A percentile compares a stretch with the other conserved stretches of the same genome.
Conservation (phyloP, 2,888 invertebrate genomes). For the Tetheella fluctuosa region DNA sequence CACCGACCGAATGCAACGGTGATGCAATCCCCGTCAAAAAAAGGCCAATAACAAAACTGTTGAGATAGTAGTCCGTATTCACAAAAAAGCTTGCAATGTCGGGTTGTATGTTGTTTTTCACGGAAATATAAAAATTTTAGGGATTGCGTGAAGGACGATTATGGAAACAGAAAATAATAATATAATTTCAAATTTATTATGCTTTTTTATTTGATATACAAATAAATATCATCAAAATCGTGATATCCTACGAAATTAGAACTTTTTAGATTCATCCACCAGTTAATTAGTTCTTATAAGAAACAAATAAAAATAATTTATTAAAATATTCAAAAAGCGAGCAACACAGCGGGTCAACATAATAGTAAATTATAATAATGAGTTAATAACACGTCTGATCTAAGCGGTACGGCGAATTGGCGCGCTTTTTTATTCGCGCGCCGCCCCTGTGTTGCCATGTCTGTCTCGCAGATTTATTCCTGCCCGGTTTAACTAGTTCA, state of each 20-base stretch:
- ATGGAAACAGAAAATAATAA: neutral
- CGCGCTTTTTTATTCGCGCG: constrained; percentile 56
- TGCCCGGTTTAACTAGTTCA: constrained; percentile 78
- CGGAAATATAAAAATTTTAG: neutral
- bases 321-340: constrained; percentile 34
- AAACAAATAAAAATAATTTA: constrained; percentile 13
- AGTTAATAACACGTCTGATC: constrained; percentile 79
- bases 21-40: constrained; percentile 39
- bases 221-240: too few species aligned
- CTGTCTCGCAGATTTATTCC: constrained; percentile 66
- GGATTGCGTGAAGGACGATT: neutral
- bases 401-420: constrained; percentile 68
- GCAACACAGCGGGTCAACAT: constrained; percentile 32
- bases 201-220: too few species aligned
- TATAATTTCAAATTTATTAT: too few species aligned
- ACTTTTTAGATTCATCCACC: too few species aligned
- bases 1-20: constrained; percentile 41
- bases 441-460: constrained; percentile 64
- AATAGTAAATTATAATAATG: constrained; percentile 72
- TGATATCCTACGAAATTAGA: too few species aligned
- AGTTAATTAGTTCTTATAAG: neutral
- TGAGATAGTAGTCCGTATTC: neutral
- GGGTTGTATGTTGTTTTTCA: constrained; percentile 15
- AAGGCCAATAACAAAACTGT: neutral
- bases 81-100: neutral